Conservation (phyloP, 2,113 vertebrate genomes). For the Leiothrix lutea region DNA sequence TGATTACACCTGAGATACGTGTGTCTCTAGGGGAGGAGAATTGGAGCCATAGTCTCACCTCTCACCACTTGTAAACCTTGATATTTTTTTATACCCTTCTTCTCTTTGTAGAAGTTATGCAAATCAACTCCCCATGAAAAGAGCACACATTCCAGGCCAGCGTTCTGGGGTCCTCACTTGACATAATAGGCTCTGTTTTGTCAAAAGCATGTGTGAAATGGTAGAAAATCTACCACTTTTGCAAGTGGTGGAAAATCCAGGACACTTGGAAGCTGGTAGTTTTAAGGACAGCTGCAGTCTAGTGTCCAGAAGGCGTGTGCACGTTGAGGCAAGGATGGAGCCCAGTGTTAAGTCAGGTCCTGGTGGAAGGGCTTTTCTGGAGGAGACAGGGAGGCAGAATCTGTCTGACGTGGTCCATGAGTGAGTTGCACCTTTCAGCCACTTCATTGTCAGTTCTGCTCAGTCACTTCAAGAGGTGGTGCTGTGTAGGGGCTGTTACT, state of each 20-base stretch:
- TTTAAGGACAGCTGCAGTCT: not conserved
- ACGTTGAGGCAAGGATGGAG: not conserved
- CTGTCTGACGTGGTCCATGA: not conserved
- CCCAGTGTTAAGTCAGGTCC: not conserved
- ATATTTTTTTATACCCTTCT: not conserved
- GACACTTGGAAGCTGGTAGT: not conserved
- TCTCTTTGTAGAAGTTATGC: not conserved
- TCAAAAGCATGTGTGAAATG: not conserved
- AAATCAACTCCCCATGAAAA: not conserved
- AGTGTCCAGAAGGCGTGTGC: not conserved
- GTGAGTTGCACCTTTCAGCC: not conserved
- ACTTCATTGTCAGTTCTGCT: not conserved
- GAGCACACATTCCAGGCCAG: fast-evolving
- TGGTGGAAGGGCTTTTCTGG: not conserved
- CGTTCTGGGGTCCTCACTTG: not conserved
- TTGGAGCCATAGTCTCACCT: not conserved
- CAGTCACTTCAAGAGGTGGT: not conserved
- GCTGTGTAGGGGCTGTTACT: not conserved
- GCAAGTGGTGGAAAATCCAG: not conserved
- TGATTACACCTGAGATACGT: not conserved
- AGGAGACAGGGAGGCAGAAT: not conserved
- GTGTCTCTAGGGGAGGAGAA: not conserved
- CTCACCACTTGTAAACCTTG: not conserved
- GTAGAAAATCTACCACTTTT: not conserved
- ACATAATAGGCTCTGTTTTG: not conserved